Base-by-base conservation (phyloP, 2,888 invertebrate species). In the Spisula subtruncata region DNA sequence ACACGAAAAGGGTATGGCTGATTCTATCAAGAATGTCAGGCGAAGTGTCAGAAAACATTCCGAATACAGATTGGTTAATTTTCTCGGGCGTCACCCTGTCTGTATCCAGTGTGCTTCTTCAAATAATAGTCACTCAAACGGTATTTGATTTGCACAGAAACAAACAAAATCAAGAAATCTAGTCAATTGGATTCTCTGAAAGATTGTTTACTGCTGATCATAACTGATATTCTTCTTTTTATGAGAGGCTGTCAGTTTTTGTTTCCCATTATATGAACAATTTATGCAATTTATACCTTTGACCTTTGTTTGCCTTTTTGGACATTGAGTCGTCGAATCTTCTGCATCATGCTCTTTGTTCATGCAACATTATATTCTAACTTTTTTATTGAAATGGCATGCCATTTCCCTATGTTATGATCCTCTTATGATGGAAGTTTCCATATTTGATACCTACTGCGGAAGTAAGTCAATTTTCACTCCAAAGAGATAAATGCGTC, bases 61-160 rank as follows among this genome's bases (percentile, higher is more conserved):
- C 75, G 75, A 75, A 75, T 75, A 75, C 75, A 75, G 75, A 75
- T 75, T 75, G 75, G 35, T 75, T 75, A 75, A 75, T 75, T 75
- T 75, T 75, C 32, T 18, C 32, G 32, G 75, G 75, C 35, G 75
- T 35, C 75, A 75, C 75, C 75, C 25, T 75, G 75, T 75, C 75
- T 75, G 29, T 75, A 35, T 75, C 75, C 29, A 32, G 35, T 35
- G 12, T 32, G 32, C 35, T 32, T 75, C 35, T 75, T 75, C 75
- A 75, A 75, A 75, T 35, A 35, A 75, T 75, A 75, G 35, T 75
- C 75, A 25, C 60, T 66, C 60, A 66, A 66, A 66, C 60, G 60
- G 60, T 66, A 66, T 66, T 66, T 66, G 60, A 66, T 66, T 66
- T 25, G 25, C 60, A 25, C 60, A 25, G 60, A 66, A 66, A 66